A percentile compares a stretch with the other conserved stretches of the same genome.
phyloP scores from a whole-genome alignment of 2,888 invertebrate species.

The Hermodice carunculata region DNA sequence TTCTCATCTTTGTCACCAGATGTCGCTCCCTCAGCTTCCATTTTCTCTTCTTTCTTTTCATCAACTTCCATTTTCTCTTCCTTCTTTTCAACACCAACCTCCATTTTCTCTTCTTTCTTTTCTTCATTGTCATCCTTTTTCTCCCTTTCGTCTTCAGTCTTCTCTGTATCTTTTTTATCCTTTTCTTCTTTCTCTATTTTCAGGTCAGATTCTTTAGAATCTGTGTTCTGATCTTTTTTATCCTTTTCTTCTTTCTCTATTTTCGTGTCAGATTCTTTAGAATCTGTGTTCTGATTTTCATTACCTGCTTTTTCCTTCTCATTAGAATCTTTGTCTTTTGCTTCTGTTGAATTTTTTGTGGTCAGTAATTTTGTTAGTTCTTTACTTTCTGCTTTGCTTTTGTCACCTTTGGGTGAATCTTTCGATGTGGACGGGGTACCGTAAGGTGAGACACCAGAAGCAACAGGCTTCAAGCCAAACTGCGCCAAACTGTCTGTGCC shows the following conservation, averaged over 20 bases:
- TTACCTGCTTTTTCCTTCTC: background rate
- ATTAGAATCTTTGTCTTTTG: background rate
- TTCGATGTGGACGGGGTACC: background rate
- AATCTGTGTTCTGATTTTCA: slow-evolving; percentile 6
- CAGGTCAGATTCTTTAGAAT: slow-evolving; percentile 1
- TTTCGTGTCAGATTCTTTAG: slow-evolving; percentile 12
- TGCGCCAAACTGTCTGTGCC: slow-evolving; percentile 39
- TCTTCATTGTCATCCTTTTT: background rate
- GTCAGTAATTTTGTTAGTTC: background rate
- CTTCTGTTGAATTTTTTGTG: too few species aligned
- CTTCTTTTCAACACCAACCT: background rate
- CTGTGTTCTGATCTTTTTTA: slow-evolving; percentile 7
- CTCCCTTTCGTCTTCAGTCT: background rate
- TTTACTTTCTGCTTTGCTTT: background rate
- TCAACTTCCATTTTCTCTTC: background rate
- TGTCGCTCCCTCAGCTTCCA: background rate
- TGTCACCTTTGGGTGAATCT: background rate
- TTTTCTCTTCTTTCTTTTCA: background rate
- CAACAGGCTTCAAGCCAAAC: slow-evolving; percentile 17
- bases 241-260: slow-evolving; percentile 1
- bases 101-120: background rate
- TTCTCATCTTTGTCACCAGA: background rate
- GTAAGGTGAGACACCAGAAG: background rate
- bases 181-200: slow-evolving; percentile 2
- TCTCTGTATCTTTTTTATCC: background rate